These are phyloP conservation scores for Bubo bubo DNA, from an alignment of 2,113 vertebrate genomes.

Conservation along the genomic window DNA sequence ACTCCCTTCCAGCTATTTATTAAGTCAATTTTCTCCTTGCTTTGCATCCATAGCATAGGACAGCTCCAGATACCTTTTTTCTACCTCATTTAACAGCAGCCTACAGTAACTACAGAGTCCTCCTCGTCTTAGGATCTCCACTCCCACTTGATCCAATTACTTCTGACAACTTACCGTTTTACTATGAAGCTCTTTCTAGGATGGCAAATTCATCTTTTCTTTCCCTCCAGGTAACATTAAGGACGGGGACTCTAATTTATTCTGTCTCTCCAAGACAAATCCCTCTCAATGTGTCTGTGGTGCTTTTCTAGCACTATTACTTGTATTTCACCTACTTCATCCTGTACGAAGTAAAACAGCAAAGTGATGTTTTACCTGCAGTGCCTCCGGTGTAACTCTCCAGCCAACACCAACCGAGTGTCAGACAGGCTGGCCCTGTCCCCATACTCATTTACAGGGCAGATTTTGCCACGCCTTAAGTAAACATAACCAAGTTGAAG, in stretches of 20 bases:
- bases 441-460: background rate
- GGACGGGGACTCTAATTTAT: background rate
- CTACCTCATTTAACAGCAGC: slow-evolving; percentile 37
- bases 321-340: background rate
- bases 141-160: slow-evolving; percentile 46
- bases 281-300: background rate
- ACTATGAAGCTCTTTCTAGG: background rate
- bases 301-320: background rate
- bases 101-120: background rate
- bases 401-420: background rate
- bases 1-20: slow-evolving; percentile 44
- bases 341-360: background rate
- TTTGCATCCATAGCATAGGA: slow-evolving; percentile 27
- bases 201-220: background rate
- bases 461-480: slow-evolving; percentile 34
- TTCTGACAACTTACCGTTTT: slow-evolving; percentile 24
- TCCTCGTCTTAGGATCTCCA: background rate
- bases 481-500: slow-evolving; percentile 20
- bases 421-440: background rate
- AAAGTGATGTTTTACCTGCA: slow-evolving; percentile 22
- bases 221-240: slow-evolving; percentile 8
- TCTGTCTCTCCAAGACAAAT: background rate
- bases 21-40: slow-evolving; percentile 5
- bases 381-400: background rate
- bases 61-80: slow-evolving; percentile 36